Percentiles rank a stretch among this genome's conserved stretches.
Conservation (phyloP, 2,113 vertebrate species). For the human (Homo sapiens) region GRCh38 chr15:37068501-37069000, state of each 20-base stretch:
- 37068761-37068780: conserved; percentile 29
- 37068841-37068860: background rate
- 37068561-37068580: background rate
- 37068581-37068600: background rate
- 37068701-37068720: conserved; percentile 8
- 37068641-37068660: conserved; percentile 6
- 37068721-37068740: conserved; percentile 28
- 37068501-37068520: background rate
- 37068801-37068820: background rate
- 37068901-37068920: background rate
- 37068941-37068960: background rate
- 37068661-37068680: background rate
- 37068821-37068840: background rate
- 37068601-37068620: background rate
- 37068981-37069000: background rate
- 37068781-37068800: conserved; percentile 20
- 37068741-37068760: background rate
- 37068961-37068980: background rate
- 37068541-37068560: background rate
- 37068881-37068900: background rate
- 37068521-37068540: background rate
- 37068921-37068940: background rate
- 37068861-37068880: background rate
- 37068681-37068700: conserved; percentile 55
- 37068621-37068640: conserved; percentile 1